Base-by-base conservation (phyloP, 1,140 invertebrate genomes). In the Neuroterus valhalla region DNA sequence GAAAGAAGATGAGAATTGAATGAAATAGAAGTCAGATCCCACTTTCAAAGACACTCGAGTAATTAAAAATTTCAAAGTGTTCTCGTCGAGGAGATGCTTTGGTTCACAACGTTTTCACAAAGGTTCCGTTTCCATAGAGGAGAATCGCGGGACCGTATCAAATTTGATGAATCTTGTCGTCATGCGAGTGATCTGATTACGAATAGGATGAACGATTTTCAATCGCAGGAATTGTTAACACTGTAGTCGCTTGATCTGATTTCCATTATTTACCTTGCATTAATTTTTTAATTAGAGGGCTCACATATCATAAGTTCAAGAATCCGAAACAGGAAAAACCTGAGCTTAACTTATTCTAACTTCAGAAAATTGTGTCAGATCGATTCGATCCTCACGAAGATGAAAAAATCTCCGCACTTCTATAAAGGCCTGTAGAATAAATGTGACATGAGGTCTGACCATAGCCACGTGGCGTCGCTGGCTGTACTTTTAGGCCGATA, bases 121-220 rank as follows among this genome's bases (percentile, higher is more conserved):
- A 79, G 75, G 76, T 73, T 74, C 76, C 43, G 68, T 50, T 48
- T 70, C 52, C 66, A 81, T 78, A 78, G 80, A 79, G 45, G 23
- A 45, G 76, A 83, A 62, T 80, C 79, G 77, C 67, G 79, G 76
- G 77, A 78, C 78, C 84, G 76, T 81, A 77, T n/a, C 76, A 80
- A 86, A 84, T 86, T 86, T 86, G 85, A 86, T 86, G 82, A 86
- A 84, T 79, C 79, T 81, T 78, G 75, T 83, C 79, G 82, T 79
- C 52, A 55, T 55, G 52, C 50, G 71, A 62, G 45, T 79, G 74
- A 76, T 74, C 74, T 69, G 76, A 77, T 75, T 43, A 73, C 15
- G 66, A 45, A 75, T 69, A 75, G 75, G 79, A 44, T 72, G 67
- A 72, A 74, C 76, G 74, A 80, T 82, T 71, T 71, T 77, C 71